Evolutionary conservation across 1,140 invertebrate genomes (phyloP).

Genomic region (Drosophila sechellia): DNA sequence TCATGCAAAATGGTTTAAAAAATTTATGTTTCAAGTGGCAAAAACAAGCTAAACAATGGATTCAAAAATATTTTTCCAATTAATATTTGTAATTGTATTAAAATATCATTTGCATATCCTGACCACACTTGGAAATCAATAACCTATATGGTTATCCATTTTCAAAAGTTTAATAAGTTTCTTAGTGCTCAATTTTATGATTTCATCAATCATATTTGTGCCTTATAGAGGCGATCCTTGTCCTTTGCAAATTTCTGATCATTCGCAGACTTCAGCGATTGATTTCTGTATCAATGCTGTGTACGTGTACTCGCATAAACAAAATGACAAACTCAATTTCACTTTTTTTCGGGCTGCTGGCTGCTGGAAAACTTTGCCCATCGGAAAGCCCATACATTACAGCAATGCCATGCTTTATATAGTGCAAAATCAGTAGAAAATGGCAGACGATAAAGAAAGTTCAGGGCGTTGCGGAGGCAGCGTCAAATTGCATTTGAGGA

Average conservation of each 20-base stretch:
- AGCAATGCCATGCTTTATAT: constrained; percentile 80
- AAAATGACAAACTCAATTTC: constrained; percentile 77
- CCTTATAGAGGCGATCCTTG: not conserved
- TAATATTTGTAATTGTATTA: no score
- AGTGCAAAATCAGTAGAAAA: constrained; percentile 82
- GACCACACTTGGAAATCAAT: no score
- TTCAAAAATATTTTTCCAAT: no score
- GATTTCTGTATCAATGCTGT: constrained; percentile 26
- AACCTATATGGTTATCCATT: no score
- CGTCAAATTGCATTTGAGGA: constrained; percentile 81
- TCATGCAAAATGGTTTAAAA: not conserved
- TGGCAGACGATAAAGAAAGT: constrained; percentile 79
- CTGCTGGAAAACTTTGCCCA: constrained; percentile 52
- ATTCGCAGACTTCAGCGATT: constrained; percentile 19
- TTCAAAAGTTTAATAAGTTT: not conserved
- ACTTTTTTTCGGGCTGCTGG: constrained; percentile 58
- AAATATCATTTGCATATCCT: no score
- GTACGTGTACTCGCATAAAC: constrained; percentile 52
- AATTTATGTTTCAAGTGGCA: not conserved
- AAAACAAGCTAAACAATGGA: no score
- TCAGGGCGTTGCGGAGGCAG: constrained; percentile 42
- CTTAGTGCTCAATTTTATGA: not conserved
- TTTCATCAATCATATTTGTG: constrained; percentile 16
- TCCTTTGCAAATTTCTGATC: constrained; percentile 3
- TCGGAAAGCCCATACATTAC: constrained; percentile 60